Conservation (phyloP, 2,113 vertebrate species). For the Burhinus oedicnemus region DNA sequence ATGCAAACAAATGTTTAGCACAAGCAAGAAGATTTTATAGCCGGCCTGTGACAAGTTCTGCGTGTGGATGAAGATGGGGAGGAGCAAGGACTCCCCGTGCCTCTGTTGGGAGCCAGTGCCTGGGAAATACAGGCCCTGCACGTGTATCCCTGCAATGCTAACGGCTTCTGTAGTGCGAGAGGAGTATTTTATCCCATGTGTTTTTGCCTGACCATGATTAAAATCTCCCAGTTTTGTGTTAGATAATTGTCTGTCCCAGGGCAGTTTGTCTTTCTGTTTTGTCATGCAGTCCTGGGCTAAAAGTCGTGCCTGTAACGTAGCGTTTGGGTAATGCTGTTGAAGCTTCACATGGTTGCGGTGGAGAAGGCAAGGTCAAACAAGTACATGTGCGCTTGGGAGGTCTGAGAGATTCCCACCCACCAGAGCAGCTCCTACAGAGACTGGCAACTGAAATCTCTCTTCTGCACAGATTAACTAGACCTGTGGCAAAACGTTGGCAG, state of each 20-base stretch:
- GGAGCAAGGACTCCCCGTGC: background rate
- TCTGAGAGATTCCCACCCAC: background rate
- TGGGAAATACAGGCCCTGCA: background rate
- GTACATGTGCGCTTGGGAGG: background rate
- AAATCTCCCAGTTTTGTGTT: background rate
- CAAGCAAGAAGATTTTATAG: background rate
- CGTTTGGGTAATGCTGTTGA: background rate
- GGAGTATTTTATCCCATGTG: background rate
- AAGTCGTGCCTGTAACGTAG: background rate
- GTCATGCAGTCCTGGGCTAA: background rate
- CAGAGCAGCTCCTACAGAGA: background rate
- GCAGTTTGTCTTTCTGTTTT: background rate
- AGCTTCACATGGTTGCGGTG: rapidly evolving
- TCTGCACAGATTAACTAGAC: background rate
- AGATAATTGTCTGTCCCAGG: background rate
- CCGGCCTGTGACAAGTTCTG: background rate
- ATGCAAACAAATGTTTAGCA: background rate
- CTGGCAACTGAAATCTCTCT: background rate
- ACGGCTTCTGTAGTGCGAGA: background rate
- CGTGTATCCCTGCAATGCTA: background rate
- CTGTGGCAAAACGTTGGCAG: background rate
- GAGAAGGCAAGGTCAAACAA: background rate
- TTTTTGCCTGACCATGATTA: background rate
- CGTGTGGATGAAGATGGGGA: background rate
- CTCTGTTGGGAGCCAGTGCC: background rate